Evolutionary conservation across 2,113 vertebrate genomes (phyloP).

Genomic region (Mobula hypostoma): DNA sequence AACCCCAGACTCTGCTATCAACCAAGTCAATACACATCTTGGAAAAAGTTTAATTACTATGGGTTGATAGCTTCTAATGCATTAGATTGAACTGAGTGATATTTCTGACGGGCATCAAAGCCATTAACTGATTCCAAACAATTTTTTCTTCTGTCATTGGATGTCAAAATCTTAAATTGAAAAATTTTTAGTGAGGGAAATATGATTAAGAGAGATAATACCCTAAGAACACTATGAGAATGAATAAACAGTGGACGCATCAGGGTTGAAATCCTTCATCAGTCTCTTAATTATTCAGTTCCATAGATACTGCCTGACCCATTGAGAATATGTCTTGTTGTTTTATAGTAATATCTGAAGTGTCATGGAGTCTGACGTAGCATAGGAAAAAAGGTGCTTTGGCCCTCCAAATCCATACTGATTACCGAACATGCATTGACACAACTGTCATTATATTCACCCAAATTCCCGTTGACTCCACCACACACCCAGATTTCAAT

Average conservation of each 20-base stretch:
- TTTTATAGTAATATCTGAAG: not conserved
- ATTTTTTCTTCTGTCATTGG: not conserved
- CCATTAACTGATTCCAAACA: not conserved
- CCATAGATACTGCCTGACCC: too few relatives aligned
- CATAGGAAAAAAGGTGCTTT: too few relatives aligned
- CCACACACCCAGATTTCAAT: too few relatives aligned
- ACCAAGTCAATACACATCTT: not conserved
- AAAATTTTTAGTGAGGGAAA: too few relatives aligned
- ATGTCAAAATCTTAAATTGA: too few relatives aligned
- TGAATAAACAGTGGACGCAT: too few relatives aligned
- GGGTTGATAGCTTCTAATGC: not conserved
- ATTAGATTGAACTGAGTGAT: not conserved
- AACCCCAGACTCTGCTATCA: not conserved
- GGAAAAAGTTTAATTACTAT: not conserved
- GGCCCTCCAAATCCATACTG: too few relatives aligned
- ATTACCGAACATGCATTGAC: too few relatives aligned
- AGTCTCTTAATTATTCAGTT: too few relatives aligned
- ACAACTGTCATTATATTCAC: too few relatives aligned
- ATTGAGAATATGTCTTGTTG: not conserved
- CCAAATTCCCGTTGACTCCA: too few relatives aligned
- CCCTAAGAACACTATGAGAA: not conserved
- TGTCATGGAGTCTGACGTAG: not conserved
- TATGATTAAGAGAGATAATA: not conserved
- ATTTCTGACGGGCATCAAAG: not conserved
- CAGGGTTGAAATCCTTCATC: too few relatives aligned